Evolutionary conservation across 2,113 vertebrate genomes (phyloP), one percentile per base, ranked within the genome.

Genomic region (Aplodontia rufa): DNA sequence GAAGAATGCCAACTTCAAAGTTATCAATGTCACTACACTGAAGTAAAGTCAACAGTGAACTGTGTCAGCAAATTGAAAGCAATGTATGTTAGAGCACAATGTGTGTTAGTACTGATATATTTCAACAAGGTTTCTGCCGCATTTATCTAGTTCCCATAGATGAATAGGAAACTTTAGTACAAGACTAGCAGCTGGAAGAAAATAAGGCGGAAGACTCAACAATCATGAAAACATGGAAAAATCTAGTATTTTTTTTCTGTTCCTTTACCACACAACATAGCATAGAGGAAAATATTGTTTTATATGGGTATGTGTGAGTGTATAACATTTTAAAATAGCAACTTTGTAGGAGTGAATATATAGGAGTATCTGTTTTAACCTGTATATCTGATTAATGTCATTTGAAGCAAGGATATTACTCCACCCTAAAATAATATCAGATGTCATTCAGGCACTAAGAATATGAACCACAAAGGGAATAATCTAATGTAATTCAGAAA

Each of bases 181-280:
- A 64, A 93, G 13, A 62, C 51, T 62, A 26, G 32, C 45, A 20
- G 45, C 3, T 17, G 49, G 22, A 58, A 88, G 20, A 53, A 42
- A 49, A 32, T 85, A 51, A 74, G 20, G 8, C 13, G 68, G 13
- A 86, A 86, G 35, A 83, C 10, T 74, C 42, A 79, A 32, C 2
- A 68, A 20, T 93, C 81, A 88, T 26, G 17, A 82, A 53, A 64
- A 94, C 95, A 72, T 35, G 22, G 45, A 71, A 80, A 80, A 81
- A 51, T 40, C 55, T n/a, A 58, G 16, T 35, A 60, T 4, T 89
- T 26, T 89, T 26, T 83, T 53, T 14, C 20, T 93, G 6, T 90
- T 92, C 51, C 58, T 71, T n/a, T 26, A 40, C 10, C 17, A 95
- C 32, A 55, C 5, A 75, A 92, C 30, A 40, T 40, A 81, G 49